A percentile compares a stretch with the other conserved stretches of the same genome.
These are phyloP conservation scores for Ruditapes philippinarum DNA, from an alignment of 1,140 invertebrate genomes.

Conservation along the genomic window DNA sequence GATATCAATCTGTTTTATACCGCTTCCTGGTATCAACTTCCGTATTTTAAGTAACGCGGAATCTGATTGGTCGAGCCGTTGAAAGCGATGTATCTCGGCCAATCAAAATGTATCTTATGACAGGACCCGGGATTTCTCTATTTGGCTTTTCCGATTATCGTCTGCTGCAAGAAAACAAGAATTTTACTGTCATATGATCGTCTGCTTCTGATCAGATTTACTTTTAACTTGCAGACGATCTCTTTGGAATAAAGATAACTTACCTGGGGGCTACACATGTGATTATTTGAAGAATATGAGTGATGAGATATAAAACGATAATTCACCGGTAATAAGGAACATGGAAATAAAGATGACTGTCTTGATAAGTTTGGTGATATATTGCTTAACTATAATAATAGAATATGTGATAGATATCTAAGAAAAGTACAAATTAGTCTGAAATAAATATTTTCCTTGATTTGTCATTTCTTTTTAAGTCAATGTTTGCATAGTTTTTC, in stretches of 20 bases:
- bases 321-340: background rate
- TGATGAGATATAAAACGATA: background rate
- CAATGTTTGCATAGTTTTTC: too few species aligned
- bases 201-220: background rate
- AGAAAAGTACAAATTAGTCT: too few species aligned
- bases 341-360: too few species aligned
- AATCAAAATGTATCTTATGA: constrained; percentile 17
- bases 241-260: background rate
- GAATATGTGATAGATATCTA: background rate
- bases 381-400: too few species aligned
- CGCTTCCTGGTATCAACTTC: background rate
- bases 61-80: background rate
- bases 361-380: too few species aligned
- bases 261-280: background rate
- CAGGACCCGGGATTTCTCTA: background rate
- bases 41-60: background rate
- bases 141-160: constrained; percentile 18
- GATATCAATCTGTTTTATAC: background rate
- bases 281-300: background rate
- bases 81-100: background rate
- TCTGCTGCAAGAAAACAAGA: background rate
- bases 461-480: too few species aligned
- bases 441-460: too few species aligned
- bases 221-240: background rate
- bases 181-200: constrained; percentile 21